Evolutionary conservation across 2,888 invertebrate genomes (phyloP).

Genomic region (Tigriopus californicus): DNA sequence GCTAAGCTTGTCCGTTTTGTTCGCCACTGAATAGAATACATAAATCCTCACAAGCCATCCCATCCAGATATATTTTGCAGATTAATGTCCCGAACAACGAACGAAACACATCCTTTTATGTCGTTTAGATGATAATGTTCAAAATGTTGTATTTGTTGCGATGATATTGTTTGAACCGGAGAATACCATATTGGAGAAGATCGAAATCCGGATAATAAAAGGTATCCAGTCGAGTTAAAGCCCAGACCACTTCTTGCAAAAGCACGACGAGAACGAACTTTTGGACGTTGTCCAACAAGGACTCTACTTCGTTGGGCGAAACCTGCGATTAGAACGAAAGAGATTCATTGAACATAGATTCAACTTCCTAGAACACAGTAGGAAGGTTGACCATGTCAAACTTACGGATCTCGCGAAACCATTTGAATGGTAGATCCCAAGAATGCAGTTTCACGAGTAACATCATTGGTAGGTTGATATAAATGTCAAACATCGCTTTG

Average conservation of each 20-base stretch:
- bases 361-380: background rate
- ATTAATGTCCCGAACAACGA: no score
- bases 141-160: conserved; percentile 5
- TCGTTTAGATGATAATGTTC: background rate
- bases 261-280: conserved; percentile 1
- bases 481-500: no score
- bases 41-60: no score
- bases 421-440: no score
- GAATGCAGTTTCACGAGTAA: no score
- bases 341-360: background rate
- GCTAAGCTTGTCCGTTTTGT: no score
- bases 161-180: conserved; percentile 4
- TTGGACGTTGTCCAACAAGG: background rate
- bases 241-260: conserved; percentile 12
- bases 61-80: no score
- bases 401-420: no score
- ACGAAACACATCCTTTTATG: background rate
- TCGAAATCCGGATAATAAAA: background rate
- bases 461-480: no score
- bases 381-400: background rate
- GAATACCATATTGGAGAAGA: conserved; percentile 4
- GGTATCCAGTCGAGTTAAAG: background rate
- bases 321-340: background rate
- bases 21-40: no score
- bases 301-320: background rate